Evolutionary conservation across 2,797 vertebrate genomes (phyloP).

Genomic region (Labeo calbasu): DNA sequence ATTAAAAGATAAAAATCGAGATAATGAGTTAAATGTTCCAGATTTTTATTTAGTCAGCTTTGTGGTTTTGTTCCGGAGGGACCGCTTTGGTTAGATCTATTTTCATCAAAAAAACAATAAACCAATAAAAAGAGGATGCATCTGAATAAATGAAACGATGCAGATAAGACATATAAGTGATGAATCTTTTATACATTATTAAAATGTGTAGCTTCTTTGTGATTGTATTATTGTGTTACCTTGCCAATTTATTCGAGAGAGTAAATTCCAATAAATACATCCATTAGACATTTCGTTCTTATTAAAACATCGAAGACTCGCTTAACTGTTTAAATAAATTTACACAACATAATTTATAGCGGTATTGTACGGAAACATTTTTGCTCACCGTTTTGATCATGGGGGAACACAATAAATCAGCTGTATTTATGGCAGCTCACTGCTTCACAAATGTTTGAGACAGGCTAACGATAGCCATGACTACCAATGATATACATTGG

Average conservation of each 20-base stretch:
- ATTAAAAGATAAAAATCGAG: slow-evolving; percentile 33
- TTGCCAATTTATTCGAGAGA: not conserved
- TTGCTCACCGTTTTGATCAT: slow-evolving; percentile 33
- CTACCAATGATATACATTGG: slow-evolving; percentile 29
- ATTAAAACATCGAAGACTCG: slow-evolving; percentile 5
- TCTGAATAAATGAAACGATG: slow-evolving; percentile 13
- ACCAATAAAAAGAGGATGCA: slow-evolving; percentile 2
- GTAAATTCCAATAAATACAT: not conserved
- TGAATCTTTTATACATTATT: slow-evolving; percentile 9
- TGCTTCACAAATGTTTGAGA: slow-evolving; percentile 28
- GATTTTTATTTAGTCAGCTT: slow-evolving; percentile 28
- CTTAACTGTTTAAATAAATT: not conserved
- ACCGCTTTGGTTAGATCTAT: slow-evolving; percentile 11
- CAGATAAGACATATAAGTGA: slow-evolving; percentile 19
- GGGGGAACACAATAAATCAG: slow-evolving; percentile 26
- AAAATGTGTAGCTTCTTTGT: not conserved
- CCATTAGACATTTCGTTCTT: not conserved
- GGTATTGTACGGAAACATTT: not conserved
- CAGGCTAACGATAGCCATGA: slow-evolving; percentile 34
- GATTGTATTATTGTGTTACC: not conserved
- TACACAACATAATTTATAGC: not conserved
- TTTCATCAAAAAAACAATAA: slow-evolving; percentile 16
- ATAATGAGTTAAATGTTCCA: slow-evolving; percentile 9
- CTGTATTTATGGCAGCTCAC: slow-evolving; percentile 29
- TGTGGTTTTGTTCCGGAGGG: slow-evolving; percentile 1